Conservation (phyloP, 2,888 invertebrate species). For the Ophion slaviceki region DNA sequence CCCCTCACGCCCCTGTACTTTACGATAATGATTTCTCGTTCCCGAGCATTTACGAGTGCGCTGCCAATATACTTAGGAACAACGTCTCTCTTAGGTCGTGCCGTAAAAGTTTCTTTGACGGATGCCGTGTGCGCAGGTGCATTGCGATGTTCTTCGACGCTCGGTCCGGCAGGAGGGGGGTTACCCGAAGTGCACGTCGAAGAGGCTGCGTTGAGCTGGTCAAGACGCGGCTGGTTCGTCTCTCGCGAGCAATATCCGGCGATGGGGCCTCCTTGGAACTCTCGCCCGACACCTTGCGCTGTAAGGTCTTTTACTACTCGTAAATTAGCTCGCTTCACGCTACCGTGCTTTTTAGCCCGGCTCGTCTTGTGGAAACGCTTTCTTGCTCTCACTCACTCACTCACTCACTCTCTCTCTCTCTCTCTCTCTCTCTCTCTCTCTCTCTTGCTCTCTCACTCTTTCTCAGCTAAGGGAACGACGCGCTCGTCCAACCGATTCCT, state of each 20-base stretch:
- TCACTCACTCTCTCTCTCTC: constrained; percentile 5
- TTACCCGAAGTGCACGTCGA: constrained; percentile 56
- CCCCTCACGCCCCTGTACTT: neutral
- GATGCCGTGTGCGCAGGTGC: constrained; percentile 48
- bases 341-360: constrained; percentile 61
- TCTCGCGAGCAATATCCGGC: constrained; percentile 75
- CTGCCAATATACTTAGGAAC: constrained; percentile 22
- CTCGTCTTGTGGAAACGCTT: constrained; percentile 48
- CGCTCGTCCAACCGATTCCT: constrained; percentile 34
- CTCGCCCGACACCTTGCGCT: constrained; percentile 52
- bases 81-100: constrained; percentile 35
- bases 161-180: neutral
- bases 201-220: constrained; percentile 81
- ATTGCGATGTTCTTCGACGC: constrained; percentile 48
- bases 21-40: neutral
- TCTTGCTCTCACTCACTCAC: constrained; percentile 8
- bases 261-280: constrained; percentile 72
- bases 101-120: constrained; percentile 24
- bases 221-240: constrained; percentile 80
- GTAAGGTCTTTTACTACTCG: constrained; percentile 64
- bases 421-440: constrained; percentile 1
- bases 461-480: neutral
- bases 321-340: constrained; percentile 67
- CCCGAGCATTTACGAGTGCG: constrained; percentile 3
- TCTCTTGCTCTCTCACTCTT: constrained; percentile 1